A percentile compares a stretch with the other conserved stretches of the same genome.
phyloP scores from a whole-genome alignment of 2,888 invertebrate species.

The Eucera pruinosa region DNA sequence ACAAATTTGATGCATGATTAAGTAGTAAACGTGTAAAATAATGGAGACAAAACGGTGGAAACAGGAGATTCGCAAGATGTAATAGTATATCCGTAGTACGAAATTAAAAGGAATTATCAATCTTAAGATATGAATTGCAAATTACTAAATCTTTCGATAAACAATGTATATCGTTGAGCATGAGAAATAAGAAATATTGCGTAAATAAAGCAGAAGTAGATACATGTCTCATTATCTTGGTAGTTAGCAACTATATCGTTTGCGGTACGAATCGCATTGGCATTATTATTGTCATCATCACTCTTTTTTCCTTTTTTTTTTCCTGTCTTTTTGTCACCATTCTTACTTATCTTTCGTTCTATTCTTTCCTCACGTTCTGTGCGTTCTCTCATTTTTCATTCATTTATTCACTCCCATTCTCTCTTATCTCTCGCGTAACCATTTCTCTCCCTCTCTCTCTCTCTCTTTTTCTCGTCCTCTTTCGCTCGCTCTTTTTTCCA shows the following conservation, averaged over 20 bases:
- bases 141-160: background rate
- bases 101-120: background rate
- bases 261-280: slow-evolving; percentile 74
- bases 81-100: no score
- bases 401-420: slow-evolving; percentile 7
- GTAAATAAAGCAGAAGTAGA: background rate
- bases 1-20: background rate
- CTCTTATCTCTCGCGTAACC: background rate
- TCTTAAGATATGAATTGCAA: background rate
- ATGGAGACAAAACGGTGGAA: background rate
- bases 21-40: background rate
- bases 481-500: background rate
- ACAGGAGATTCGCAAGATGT: background rate
- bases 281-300: slow-evolving; percentile 80
- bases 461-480: slow-evolving; percentile 3
- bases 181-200: background rate
- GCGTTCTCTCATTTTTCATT: slow-evolving; percentile 25
- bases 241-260: slow-evolving; percentile 30
- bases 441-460: slow-evolving; percentile 10
- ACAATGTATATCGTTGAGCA: background rate
- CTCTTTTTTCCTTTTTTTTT: slow-evolving; percentile 58
- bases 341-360: slow-evolving; percentile 41
- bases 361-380: slow-evolving; percentile 4
- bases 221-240: background rate
- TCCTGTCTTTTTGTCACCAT: slow-evolving; percentile 18